Base-by-base conservation (phyloP, 2,888 invertebrate species). In the Invenusta paracnida region DNA sequence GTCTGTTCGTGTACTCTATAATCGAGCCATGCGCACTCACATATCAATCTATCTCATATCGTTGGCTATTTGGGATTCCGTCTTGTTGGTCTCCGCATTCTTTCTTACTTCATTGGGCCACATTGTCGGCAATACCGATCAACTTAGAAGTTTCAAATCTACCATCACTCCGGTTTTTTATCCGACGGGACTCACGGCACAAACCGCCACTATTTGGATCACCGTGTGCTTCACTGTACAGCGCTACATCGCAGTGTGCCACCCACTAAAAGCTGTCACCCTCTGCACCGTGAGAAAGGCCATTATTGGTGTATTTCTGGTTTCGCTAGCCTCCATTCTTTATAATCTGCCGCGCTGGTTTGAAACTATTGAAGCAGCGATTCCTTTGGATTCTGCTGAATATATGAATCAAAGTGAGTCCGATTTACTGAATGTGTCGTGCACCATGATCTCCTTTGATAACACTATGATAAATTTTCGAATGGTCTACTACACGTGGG, bases 241-340 rank as follows among this genome's bases (percentile, higher is more conserved):
- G 84, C 88, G 89, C n/a, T 89, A 87, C 83, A 85, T 89, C 23
- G 89, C 89, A 29, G 87, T 89, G n/a, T 89, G 89, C 82, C 87
- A 85, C 67, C 89, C 89, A n/a, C 87, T 89, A n/a, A 86, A 88
- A 31, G 81, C 87, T 17, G 88, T 88, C n/a, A 87, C 87, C 25
- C 85, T 87, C 2, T 30, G 31, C 30, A 83, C 31, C 27, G 48
- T 83, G 30, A 29, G 48, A 29, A 83, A 83, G n/a, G 30, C 83
- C 27, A 27, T 83, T 5, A 27, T 23, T 29, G 30, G 83, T 11
- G 83, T 83, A 23, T 25, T 83, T 1, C 27, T 83, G 31, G 25
- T 83, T 28, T 83, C 83, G 30, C 2, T 2, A 29, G 48, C 29
- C 28, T 86, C 85, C 5, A 23, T 86, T n/a, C 11, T 86, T 28